These are phyloP conservation scores for Pogonognathellus flavescens DNA, from an alignment of 1,140 invertebrate species.

Conservation along the genomic window DNA sequence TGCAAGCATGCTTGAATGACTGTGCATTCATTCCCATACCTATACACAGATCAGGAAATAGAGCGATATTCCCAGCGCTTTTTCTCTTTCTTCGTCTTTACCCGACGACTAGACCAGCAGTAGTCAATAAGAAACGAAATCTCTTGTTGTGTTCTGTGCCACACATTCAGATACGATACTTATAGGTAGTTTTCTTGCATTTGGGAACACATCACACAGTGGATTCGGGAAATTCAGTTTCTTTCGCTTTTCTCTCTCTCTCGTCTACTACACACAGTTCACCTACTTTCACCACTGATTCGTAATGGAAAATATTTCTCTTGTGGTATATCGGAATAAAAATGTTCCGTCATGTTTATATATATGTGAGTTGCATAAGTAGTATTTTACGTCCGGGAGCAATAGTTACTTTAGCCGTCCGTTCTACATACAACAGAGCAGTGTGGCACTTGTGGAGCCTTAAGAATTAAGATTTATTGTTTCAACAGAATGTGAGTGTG, in stretches of 20 bases:
- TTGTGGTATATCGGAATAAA: constrained; percentile 32
- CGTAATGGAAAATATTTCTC: constrained; percentile 38
- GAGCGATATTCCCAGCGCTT: constrained; percentile 32
- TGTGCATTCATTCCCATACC: background rate
- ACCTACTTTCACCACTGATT: constrained; percentile 39
- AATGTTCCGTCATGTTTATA: constrained; percentile 8
- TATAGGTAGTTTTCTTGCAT: too few species aligned
- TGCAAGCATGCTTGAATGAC: constrained; percentile 13
- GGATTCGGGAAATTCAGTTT: background rate
- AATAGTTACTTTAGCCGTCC: constrained; percentile 10
- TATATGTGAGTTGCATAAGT: constrained; percentile 17
- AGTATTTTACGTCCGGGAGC: constrained; percentile 34
- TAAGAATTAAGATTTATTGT: constrained; percentile 64
- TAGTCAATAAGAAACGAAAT: background rate
- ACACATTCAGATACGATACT: too few species aligned
- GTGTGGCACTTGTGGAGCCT: constrained; percentile 61
- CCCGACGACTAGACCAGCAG: background rate
- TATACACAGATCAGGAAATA: constrained; percentile 4
- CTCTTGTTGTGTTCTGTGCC: background rate
- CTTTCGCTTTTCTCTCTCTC: background rate
- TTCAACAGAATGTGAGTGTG: constrained; percentile 50
- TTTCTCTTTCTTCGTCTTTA: constrained; percentile 26
- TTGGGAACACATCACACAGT: too few species aligned
- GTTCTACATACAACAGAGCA: constrained; percentile 3
- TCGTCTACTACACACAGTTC: background rate